These are phyloP conservation scores for Hirtodrosophila confusa DNA, from an alignment of 2,888 invertebrate genomes.

Conservation along the genomic window DNA sequence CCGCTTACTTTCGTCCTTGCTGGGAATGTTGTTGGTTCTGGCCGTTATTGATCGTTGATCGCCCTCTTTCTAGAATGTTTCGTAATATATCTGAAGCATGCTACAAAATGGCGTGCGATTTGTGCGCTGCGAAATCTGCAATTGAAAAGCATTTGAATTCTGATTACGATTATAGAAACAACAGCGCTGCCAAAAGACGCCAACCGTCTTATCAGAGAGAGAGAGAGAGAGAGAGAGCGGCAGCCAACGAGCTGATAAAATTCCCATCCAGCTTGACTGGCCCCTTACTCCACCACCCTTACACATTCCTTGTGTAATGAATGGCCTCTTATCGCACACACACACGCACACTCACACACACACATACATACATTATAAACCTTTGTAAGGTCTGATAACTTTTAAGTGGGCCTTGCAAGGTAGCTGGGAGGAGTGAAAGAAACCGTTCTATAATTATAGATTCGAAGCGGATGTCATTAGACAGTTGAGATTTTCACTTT, in stretches of 20 bases:
- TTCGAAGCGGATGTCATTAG: no score
- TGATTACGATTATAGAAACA: slow-evolving; percentile 52
- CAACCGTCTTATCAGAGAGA: slow-evolving; percentile 32
- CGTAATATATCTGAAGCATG: slow-evolving; percentile 70
- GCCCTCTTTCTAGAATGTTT: slow-evolving; percentile 49
- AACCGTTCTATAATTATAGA: no score
- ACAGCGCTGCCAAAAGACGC: slow-evolving; percentile 20
- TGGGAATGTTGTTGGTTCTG: background rate
- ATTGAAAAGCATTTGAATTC: slow-evolving; percentile 53
- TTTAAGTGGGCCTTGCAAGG: background rate
- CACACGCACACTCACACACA: background rate
- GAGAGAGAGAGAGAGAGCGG: no score
- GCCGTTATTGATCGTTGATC: slow-evolving; percentile 4
- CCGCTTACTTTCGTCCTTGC: no score
- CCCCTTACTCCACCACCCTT: no score
- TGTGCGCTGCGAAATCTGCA: slow-evolving; percentile 71
- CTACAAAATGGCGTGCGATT: slow-evolving; percentile 71
- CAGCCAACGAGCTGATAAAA: slow-evolving; percentile 32
- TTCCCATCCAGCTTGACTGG: slow-evolving; percentile 5
- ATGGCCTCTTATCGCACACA: slow-evolving; percentile 39
- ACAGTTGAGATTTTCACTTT: no score
- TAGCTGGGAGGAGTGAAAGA: background rate
- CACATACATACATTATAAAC: background rate
- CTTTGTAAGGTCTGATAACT: background rate
- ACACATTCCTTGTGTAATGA: slow-evolving; percentile 57